Base-by-base conservation (phyloP, 2,797 vertebrate species). In the Pseudopleuronectes americanus region DNA sequence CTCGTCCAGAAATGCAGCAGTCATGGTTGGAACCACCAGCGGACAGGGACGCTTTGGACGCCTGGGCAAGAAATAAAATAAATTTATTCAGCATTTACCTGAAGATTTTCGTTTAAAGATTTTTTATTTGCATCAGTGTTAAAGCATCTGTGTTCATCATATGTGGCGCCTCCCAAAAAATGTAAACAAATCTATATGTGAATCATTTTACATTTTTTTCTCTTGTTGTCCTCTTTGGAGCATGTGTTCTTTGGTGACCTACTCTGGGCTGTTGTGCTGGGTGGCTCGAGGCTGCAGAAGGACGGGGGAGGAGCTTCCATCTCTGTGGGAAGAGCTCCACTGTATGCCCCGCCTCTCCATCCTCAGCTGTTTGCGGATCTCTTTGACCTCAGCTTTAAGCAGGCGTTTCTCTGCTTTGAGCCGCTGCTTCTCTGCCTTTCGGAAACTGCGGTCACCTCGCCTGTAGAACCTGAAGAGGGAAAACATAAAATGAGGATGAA, bases 391-490 rank as follows among this genome's bases (percentile, higher is more conserved):
- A 0, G 96, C 97, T 85, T 99, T 99, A 33, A 97, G 93, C 76
- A 98, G 95, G 2, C 96, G 96, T 85, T 99, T 99, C 88, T 99
- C 97, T 5, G 97, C 96, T 88, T 97, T 94, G 62, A 99, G 89
- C 0, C 96, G 95, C 83, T 98, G 97, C 76, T 99, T 99, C 89
- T 99, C 97, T 0, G 97, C 96, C 87, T 98, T 98, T 43, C 97
- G 92, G 78, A 98, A 97, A 75, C 95, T 96, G 81, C 97, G 96
- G 82, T 99, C 97, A 10, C 97, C 95, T 68, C 96, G 95, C 31
- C 96, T 95, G 89, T 98, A 97, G 56, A 98, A 96, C 89, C 97
- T 99, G n/a, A 41, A 53, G 21, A 0, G 2, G 22, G 45, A 5
- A 2, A 48, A 14, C 19, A 21, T 21, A 21, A 7, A 48, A 13